A percentile compares a stretch with the other conserved stretches of the same genome.
phyloP scores from a whole-genome alignment of 2,888 invertebrate species.

The Eristalinus sepulchralis region DNA sequence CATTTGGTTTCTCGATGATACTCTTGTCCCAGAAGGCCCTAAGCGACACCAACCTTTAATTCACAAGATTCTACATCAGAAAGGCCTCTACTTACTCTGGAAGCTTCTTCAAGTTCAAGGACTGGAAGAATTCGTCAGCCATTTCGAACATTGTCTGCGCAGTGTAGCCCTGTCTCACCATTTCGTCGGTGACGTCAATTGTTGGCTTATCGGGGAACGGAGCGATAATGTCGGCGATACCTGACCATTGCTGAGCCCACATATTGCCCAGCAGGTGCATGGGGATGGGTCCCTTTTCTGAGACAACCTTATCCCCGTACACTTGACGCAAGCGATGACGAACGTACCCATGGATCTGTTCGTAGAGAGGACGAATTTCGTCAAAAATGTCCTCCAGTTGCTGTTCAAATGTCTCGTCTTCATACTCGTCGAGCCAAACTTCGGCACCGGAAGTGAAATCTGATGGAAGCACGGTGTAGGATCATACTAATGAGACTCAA shows the following conservation, averaged over 20 bases:
- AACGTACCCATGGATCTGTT: conserved; percentile 91
- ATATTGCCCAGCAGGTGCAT: conserved; percentile 90
- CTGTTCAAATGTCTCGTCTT: conserved; percentile 86
- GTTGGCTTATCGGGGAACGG: conserved; percentile 88
- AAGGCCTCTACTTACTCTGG: conserved; percentile 80
- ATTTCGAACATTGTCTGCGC: conserved; percentile 89
- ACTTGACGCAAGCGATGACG: conserved; percentile 85
- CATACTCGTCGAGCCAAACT: conserved; percentile 87
- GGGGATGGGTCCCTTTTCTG: conserved; percentile 87
- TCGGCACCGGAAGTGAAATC: conserved; percentile 87
- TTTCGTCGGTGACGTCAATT: conserved; percentile 87
- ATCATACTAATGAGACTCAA: not conserved
- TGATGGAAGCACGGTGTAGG: conserved; percentile 74
- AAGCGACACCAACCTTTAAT: not conserved
- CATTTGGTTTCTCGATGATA: conserved; percentile 89
- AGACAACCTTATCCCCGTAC: conserved; percentile 86
- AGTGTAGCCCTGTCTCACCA: conserved; percentile 89
- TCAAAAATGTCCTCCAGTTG: conserved; percentile 87
- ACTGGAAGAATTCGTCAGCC: conserved; percentile 92
- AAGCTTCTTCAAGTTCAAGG: conserved; percentile 90
- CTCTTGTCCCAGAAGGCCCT: conserved; percentile 92
- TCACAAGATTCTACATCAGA: not conserved
- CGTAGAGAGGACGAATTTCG: conserved; percentile 89
- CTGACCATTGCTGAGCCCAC: conserved; percentile 91
- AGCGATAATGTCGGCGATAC: conserved; percentile 82